Evolutionary conservation across 2,888 invertebrate genomes (phyloP).

Genomic region (Adineta ricciae): DNA sequence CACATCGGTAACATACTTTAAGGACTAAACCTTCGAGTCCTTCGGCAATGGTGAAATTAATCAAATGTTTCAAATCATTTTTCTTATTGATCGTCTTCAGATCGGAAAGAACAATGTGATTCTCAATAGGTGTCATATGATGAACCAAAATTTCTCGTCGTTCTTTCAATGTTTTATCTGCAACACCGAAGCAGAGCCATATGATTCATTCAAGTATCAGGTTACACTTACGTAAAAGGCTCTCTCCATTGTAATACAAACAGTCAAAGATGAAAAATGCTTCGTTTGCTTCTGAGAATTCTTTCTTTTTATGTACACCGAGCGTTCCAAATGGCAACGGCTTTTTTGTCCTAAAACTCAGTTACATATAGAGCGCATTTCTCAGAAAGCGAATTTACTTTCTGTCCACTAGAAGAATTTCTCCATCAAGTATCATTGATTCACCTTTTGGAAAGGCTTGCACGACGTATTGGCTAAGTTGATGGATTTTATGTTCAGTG

Average conservation of each 20-base stretch:
- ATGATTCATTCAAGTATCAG: no score
- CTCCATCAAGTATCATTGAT: slow-evolving; percentile 79
- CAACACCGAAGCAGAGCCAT: neutral
- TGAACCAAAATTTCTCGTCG: slow-evolving; percentile 66
- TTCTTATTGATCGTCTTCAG: slow-evolving; percentile 56
- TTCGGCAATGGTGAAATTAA: slow-evolving; percentile 68
- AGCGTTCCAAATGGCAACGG: slow-evolving; percentile 83
- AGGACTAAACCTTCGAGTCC: slow-evolving; percentile 83
- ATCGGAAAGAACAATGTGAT: slow-evolving; percentile 77
- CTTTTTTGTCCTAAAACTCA: slow-evolving; percentile 58
- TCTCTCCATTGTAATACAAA: slow-evolving; percentile 75
- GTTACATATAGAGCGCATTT: no score
- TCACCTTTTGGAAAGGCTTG: slow-evolving; percentile 75
- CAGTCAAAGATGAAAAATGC: slow-evolving; percentile 89
- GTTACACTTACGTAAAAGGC: slow-evolving; percentile 58
- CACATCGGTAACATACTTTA: slow-evolving; percentile 69
- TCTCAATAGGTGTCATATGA: slow-evolving; percentile 70
- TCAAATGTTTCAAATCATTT: slow-evolving; percentile 68
- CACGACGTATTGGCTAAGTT: slow-evolving; percentile 74
- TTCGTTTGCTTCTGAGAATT: slow-evolving; percentile 74
- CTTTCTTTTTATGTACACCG: slow-evolving; percentile 75
- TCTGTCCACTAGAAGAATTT: slow-evolving; percentile 77
- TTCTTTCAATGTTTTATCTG: slow-evolving; percentile 58
- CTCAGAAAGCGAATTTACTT: slow-evolving; percentile 41
- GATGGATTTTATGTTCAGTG: slow-evolving; percentile 57